Evolutionary conservation across 2,797 vertebrate genomes (phyloP), one percentile per base, ranked within the genome.

Genomic region (Molossus molossus): DNA sequence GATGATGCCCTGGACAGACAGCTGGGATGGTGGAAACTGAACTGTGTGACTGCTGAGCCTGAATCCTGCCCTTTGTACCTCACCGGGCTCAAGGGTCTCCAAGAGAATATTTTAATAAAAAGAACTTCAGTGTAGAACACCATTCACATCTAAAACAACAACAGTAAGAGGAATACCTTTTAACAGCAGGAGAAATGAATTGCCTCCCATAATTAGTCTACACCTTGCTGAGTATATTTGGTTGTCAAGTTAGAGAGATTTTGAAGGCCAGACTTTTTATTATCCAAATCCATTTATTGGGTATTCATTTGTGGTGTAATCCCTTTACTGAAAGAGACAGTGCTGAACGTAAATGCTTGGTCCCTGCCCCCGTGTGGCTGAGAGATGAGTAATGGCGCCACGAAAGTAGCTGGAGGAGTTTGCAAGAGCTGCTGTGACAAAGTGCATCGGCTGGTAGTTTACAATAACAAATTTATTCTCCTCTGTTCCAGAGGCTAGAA

Each of bases 1-100:
- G 27, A 7, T 65, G 48, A 3, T 1, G 1, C 60, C 27, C 10
- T 13, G 37, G 33, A 21, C 2, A 6, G 1, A 23, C 1, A 10
- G 1, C 11, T n/a, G 48, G 62, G n/a, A 5, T 13, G 10, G 6
- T 1, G 17, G n/a, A 23, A 53, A 29, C 5, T 33, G 37, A 67
- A 23, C 9, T 17, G 21, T 20, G 45, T 70, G n/a, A n/a, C 55
- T 25, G 58, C 62, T 9, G 0, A 58, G 57, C 40, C 58, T 13
- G 1, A 12, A 40, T 33, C 21, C 9, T 0, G 0, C 5, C 40
- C 33, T 23, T 72, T 15, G n/a, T 14, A 17, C 40, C 17, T 48
- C 18, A 25, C 10, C 18, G 48, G 40, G 8, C n/a, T 3, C 60
- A n/a, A 50, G 21, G 27, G 17, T 27, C 79, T 92, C 53, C 40